Evolutionary conservation across 2,113 vertebrate species (phyloP).

Genomic region (Corydoras sp.): DNA sequence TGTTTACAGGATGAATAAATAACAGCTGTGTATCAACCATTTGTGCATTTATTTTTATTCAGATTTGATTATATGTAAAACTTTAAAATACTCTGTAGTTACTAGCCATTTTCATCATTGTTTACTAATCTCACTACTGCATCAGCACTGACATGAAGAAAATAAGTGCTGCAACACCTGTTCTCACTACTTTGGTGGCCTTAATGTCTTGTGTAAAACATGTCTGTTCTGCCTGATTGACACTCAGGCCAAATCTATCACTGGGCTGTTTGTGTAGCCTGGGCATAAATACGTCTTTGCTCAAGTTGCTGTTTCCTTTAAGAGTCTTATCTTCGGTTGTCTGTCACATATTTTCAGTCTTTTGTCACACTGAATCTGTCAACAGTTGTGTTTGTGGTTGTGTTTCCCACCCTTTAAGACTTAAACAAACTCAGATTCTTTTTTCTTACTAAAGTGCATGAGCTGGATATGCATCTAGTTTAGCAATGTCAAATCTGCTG

Average conservation of each 20-base stretch:
- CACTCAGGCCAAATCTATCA: constrained; percentile 64
- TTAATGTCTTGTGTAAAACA: constrained; percentile 38
- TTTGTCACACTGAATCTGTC: constrained; percentile 56
- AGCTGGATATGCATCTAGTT: not conserved
- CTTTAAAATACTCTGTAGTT: too few species aligned
- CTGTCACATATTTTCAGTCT: constrained; percentile 8
- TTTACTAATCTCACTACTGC: too few species aligned
- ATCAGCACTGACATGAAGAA: not conserved
- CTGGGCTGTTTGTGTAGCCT: constrained; percentile 62
- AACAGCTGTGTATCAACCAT: not conserved
- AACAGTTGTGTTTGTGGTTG: constrained; percentile 40
- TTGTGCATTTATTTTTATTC: too few species aligned
- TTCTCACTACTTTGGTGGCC: constrained; percentile 56
- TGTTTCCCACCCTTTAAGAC: not conserved
- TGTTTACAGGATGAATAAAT: not conserved
- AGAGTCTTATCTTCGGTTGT: not conserved
- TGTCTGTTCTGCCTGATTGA: constrained; percentile 46
- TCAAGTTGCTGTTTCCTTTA: constrained; percentile 15
- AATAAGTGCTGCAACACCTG: constrained; percentile 5
- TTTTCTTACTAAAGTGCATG: not conserved
- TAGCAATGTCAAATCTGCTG: not conserved
- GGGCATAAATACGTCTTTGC: constrained; percentile 55
- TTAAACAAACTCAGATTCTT: not conserved
- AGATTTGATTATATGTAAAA: too few species aligned
- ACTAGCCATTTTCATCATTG: too few species aligned